Percentiles rank a stretch among this genome's conserved stretches.
phyloP scores from a whole-genome alignment of 2,888 invertebrate species.

The Pristionchus fissidentatus region DNA sequence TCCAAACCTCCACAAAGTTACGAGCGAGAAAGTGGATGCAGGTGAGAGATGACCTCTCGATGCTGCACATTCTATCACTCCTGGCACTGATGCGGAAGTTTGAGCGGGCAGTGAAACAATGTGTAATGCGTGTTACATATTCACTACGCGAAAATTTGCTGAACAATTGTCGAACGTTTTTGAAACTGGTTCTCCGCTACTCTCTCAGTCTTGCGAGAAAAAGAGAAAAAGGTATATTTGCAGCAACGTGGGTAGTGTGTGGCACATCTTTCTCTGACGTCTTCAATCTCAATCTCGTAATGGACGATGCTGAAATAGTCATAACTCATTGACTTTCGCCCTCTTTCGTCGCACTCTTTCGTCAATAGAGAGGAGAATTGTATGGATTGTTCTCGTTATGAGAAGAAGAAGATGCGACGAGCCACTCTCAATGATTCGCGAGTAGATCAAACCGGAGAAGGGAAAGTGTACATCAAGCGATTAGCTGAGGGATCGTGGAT shows the following conservation, averaged over 20 bases:
- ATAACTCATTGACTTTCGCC: conserved; percentile 29
- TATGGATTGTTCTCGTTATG: conserved; percentile 21
- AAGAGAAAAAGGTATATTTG: too few relatives aligned
- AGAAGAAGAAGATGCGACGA: not conserved
- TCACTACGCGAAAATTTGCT: too few relatives aligned
- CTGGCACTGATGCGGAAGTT: too few relatives aligned
- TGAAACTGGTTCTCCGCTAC: too few relatives aligned
- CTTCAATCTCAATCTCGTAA: not conserved
- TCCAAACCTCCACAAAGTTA: too few relatives aligned
- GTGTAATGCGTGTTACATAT: too few relatives aligned
- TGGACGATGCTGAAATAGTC: conserved; percentile 12
- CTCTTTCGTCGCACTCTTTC: not conserved
- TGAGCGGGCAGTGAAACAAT: too few relatives aligned
- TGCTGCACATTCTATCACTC: too few relatives aligned
- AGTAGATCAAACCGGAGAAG: not conserved
- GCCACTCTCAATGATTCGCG: conserved; percentile 20
- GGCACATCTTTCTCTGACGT: not conserved
- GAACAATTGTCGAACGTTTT: too few relatives aligned
- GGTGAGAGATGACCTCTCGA: too few relatives aligned
- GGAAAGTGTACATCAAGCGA: conserved; percentile 19
- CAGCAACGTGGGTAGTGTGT: not conserved
- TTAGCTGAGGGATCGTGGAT: not conserved
- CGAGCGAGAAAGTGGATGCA: too few relatives aligned
- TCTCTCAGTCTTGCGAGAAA: too few relatives aligned
- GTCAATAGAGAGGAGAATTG: not conserved